Conservation (phyloP, 2,888 invertebrate genomes). For the Patella ulyssiponensis region DNA sequence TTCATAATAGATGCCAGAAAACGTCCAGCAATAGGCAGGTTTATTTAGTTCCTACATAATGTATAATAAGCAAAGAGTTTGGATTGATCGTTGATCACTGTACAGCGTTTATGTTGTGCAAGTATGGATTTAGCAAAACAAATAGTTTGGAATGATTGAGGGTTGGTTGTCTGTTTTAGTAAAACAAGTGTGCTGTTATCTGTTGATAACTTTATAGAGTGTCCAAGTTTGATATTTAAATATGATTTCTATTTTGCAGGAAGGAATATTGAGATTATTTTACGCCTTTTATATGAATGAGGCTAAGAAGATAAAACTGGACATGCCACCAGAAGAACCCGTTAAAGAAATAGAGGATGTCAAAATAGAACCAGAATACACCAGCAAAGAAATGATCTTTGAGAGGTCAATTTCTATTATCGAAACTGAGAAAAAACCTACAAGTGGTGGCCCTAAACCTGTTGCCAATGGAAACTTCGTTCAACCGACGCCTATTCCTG, state of each 20-base stretch:
- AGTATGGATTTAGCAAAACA: no score
- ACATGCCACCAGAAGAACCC: constrained; percentile 11
- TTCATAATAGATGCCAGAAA: no score
- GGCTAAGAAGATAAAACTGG: constrained; percentile 41
- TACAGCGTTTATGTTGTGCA: no score
- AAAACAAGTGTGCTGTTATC: no score
- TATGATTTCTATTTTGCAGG: constrained; percentile 73
- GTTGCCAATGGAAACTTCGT: background rate
- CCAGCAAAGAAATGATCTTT: background rate
- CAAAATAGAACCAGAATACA: background rate
- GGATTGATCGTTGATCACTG: no score
- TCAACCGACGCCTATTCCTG: background rate
- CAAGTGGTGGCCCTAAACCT: background rate
- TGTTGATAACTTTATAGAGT: no score
- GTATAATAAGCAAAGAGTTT: no score
- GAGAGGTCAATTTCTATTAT: background rate
- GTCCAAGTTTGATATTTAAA: no score
- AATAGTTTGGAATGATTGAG: no score
- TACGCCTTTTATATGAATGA: constrained; percentile 73
- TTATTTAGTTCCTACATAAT: no score
- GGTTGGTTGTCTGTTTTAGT: no score
- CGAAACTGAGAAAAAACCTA: background rate
- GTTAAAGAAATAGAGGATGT: background rate
- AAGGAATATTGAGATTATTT: constrained; percentile 78
- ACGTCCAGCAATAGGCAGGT: no score